A percentile compares a stretch with the other conserved stretches of the same genome.
Conservation (phyloP, 1,140 invertebrate species). For the Cyclina sinensis region DNA sequence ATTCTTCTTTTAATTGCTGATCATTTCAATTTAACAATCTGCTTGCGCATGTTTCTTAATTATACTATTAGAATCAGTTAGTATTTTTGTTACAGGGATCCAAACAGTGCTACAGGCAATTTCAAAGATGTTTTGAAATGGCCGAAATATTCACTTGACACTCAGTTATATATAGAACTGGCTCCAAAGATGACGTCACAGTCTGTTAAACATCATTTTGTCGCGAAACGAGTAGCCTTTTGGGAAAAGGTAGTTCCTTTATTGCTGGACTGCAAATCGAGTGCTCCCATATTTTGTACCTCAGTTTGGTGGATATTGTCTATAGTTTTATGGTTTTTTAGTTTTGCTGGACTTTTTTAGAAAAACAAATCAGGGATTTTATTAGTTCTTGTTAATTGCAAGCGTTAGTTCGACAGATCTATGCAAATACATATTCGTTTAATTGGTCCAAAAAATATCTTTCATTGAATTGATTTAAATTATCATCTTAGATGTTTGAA, state of each 20-base stretch:
- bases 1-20: too few species aligned
- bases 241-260: slow-evolving; percentile 2
- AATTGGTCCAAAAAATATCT: too few species aligned
- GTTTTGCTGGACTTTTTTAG: too few species aligned
- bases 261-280: background rate
- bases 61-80: too few species aligned
- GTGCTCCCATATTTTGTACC: background rate
- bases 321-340: background rate
- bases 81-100: slow-evolving; percentile 10
- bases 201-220: background rate
- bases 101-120: background rate
- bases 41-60: too few species aligned
- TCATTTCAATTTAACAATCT: too few species aligned
- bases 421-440: too few species aligned
- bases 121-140: background rate
- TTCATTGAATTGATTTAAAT: too few species aligned
- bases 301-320: background rate
- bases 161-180: background rate
- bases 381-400: too few species aligned
- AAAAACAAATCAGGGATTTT: too few species aligned
- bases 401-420: too few species aligned
- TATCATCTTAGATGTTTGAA: too few species aligned
- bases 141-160: background rate
- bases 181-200: slow-evolving; percentile 12
- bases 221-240: slow-evolving; percentile 3